Conservation (phyloP, 2,888 invertebrate genomes). For the Adineta ricciae region DNA sequence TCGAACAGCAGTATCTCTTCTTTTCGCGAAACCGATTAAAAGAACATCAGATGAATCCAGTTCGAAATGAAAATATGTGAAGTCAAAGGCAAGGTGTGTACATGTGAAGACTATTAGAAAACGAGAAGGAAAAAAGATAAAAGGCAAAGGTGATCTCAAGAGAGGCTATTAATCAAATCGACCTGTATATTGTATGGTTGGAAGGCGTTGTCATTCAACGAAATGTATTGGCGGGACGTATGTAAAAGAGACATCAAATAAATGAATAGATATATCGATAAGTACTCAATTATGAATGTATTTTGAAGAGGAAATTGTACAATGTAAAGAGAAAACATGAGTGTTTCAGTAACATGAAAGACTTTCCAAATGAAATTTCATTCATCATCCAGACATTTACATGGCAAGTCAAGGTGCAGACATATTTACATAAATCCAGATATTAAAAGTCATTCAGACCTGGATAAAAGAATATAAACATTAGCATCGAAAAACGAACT, state of each 20-base stretch:
- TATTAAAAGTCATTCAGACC: no score
- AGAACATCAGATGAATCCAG: not conserved
- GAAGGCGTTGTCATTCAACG: not conserved
- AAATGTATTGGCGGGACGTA: not conserved
- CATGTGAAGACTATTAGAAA: not conserved
- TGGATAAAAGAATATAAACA: no score
- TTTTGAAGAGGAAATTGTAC: not conserved
- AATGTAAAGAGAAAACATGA: no score
- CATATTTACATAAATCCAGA: no score
- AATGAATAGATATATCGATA: slow-evolving; percentile 8
- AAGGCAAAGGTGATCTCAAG: not conserved
- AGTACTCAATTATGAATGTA: not conserved
- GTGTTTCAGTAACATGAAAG: no score
- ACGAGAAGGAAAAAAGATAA: not conserved
- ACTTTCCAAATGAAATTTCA: no score
- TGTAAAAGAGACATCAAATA: slow-evolving; percentile 6
- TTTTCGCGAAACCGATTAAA: not conserved
- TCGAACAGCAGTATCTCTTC: not conserved
- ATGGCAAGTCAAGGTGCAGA: no score
- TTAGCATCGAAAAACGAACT: no score
- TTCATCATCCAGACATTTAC: no score
- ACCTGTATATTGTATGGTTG: not conserved
- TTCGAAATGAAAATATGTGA: not conserved
- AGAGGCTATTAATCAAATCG: slow-evolving; percentile 7
- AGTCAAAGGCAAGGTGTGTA: not conserved